Conservation (phyloP, 2,797 vertebrate genomes). For the Microchirus variegatus region DNA sequence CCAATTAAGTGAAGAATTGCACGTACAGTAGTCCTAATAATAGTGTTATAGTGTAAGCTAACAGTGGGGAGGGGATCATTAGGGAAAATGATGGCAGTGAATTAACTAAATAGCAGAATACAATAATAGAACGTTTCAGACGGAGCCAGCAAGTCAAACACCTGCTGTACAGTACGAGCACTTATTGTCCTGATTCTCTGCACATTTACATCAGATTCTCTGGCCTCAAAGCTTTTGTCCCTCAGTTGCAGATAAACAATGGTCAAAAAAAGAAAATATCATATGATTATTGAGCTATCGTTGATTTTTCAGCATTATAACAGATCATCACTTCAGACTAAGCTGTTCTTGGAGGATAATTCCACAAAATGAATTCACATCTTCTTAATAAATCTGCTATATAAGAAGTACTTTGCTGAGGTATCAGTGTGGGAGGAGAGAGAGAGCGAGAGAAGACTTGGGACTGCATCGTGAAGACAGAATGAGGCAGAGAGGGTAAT, state of each 20-base stretch:
- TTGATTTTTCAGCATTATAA: no score
- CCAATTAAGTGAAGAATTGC: slow-evolving; percentile 43
- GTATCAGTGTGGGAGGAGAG: slow-evolving; percentile 15
- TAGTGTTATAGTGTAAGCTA: slow-evolving; percentile 45
- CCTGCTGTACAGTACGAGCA: no score
- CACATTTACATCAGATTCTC: no score
- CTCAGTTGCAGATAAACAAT: no score
- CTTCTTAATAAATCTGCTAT: background rate
- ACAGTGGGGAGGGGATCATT: slow-evolving; percentile 10
- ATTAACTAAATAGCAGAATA: background rate
- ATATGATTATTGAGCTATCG: no score
- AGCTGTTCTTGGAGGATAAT: no score
- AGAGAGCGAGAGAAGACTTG: slow-evolving; percentile 2
- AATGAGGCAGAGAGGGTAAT: slow-evolving; percentile 45
- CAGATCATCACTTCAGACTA: no score
- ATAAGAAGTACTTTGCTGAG: background rate
- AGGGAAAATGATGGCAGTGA: slow-evolving; percentile 16
- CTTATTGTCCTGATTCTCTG: no score
- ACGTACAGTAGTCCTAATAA: slow-evolving; percentile 53
- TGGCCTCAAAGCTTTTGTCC: no score
- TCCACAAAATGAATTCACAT: background rate
- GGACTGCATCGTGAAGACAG: slow-evolving; percentile 39
- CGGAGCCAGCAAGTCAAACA: no score
- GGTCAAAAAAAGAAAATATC: no score
- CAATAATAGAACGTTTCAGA: background rate